Evolutionary conservation across 2,888 invertebrate genomes (phyloP).

Genomic region (Julus scandinavius): DNA sequence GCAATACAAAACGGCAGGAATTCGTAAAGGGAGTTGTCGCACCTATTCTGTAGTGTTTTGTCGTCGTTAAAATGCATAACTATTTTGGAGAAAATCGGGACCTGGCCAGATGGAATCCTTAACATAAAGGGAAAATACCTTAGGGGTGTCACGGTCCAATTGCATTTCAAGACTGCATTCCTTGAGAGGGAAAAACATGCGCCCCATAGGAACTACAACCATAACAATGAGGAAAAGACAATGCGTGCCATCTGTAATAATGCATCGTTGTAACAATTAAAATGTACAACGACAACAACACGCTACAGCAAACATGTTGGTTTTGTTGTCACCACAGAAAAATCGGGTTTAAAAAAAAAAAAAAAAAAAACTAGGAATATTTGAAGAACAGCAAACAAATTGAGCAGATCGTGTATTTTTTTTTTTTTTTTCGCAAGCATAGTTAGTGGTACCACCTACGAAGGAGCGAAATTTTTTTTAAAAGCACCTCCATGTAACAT

Average conservation of each 20-base stretch:
- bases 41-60: not conserved
- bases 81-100: not conserved
- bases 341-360: not conserved
- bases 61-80: not conserved
- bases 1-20: not conserved
- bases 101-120: not conserved
- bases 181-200: not conserved
- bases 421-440: not conserved
- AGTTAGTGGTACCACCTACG: not conserved
- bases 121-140: slow-evolving; percentile 10
- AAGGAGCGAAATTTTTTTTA: no score
- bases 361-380: not conserved
- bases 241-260: not conserved
- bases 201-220: not conserved
- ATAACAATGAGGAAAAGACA: slow-evolving; percentile 3
- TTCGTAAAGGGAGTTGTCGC: not conserved
- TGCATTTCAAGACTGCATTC: slow-evolving; percentile 15
- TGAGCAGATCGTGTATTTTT: not conserved
- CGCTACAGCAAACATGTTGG: not conserved
- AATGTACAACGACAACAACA: not conserved
- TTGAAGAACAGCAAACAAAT: not conserved
- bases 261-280: not conserved
- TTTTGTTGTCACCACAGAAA: not conserved
- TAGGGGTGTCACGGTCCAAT: slow-evolving; percentile 3
- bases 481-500: no score